Conservation (phyloP, 2,888 invertebrate genomes). For the Punctoribates punctum region DNA sequence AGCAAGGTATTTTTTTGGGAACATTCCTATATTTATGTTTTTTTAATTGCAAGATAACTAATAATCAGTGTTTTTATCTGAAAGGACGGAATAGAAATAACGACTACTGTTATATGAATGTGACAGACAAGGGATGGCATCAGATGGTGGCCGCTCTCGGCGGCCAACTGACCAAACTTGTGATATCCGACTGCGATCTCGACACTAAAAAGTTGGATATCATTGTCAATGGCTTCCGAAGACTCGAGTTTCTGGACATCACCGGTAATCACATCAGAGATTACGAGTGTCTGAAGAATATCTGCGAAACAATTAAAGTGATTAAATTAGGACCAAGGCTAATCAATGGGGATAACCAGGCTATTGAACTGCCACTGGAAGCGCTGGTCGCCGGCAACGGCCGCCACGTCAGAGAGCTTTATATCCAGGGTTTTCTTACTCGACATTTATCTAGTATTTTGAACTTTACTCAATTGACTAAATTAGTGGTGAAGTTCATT, state of each 20-base stretch:
- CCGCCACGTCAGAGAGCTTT: conserved; percentile 1
- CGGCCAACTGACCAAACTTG: conserved; percentile 25
- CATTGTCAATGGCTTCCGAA: conserved; percentile 30
- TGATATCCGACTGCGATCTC: conserved; percentile 36
- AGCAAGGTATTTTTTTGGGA: no score
- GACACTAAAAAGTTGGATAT: conserved; percentile 35
- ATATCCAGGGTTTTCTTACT: conserved; percentile 32
- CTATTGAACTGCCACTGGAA: conserved; percentile 15
- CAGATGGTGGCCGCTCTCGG: conserved; percentile 14
- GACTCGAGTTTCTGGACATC: conserved; percentile 23
- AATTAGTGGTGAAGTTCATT: conserved; percentile 25
- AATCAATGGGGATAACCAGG: background rate
- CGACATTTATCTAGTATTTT: background rate
- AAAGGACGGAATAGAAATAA: conserved; percentile 36
- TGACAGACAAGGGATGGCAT: conserved; percentile 37
- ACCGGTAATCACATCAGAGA: conserved; percentile 32
- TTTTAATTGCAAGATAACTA: no score
- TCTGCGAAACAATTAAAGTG: conserved; percentile 1
- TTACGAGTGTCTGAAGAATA: background rate
- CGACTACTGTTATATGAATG: conserved; percentile 31
- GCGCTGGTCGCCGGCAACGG: conserved; percentile 12
- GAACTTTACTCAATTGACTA: background rate
- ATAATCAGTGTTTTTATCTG: conserved; percentile 2
- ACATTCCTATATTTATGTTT: background rate
- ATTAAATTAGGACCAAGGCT: conserved; percentile 37